Base-by-base conservation (phyloP, 1,140 invertebrate genomes). In the Procambarus clarkii region DNA sequence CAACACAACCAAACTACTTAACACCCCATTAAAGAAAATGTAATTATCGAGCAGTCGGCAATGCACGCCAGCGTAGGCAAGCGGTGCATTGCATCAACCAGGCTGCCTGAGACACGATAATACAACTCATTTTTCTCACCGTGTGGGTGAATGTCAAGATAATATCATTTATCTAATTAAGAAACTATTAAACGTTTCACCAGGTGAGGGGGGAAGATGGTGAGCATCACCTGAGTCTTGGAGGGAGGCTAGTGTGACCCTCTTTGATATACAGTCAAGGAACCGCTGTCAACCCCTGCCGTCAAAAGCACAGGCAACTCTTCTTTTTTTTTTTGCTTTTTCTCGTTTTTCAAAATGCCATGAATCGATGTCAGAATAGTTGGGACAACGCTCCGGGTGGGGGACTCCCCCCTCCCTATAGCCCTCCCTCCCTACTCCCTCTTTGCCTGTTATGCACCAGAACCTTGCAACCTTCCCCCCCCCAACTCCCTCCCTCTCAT, bases 341-440 rank as follows among this genome's bases (percentile, higher is more conserved):
- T 91, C 85, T 74, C 88, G 85, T 84, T 84, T 91, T 91, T 91
- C 88, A 91, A 91, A 91, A 91, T 91, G 76, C 46, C 81, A 84
- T 91, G 88, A 91, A 91, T 91, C 88, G 74, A 91, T 91, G 88
- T 91, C 88, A 91, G 88, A 85, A 91, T 82, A 91, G 80, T 91
- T 91, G 88, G 88, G 88, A 91, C 88, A 91, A 64, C 48, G 81
- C 81, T 58, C 50, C 9, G 83, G 69, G 83, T 82, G 60, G 79
- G 71, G 60, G 45, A 48, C 54, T 64, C 64, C 81, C 71, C 44
- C 54, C 21, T 7, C 9, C 46, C 79, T 34, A 46, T 60, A 21
- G 0, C 54, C 81, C 9, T 50, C 50, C 45, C 76, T 58, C 76
- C 80, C 78, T 76, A 15, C 74, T 64, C 76, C 34, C 69, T 24